Evolutionary conservation across 2,797 vertebrate species (phyloP), one percentile per base, ranked within the genome.

Genomic region (Acrossocheilus wenchowensis): DNA sequence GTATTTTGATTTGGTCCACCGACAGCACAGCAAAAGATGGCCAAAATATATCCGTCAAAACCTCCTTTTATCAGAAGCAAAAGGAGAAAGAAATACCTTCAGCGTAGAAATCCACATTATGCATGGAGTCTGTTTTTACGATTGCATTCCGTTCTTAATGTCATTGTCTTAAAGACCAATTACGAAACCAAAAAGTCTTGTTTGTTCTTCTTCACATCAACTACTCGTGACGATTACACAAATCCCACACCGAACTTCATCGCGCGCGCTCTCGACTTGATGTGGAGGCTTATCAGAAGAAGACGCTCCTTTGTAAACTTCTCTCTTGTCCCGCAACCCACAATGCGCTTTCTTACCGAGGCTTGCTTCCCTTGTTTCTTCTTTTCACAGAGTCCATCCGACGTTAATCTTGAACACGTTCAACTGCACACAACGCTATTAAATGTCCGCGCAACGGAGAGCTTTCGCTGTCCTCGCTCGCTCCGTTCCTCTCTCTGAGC

Each of bases 401-500:
- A 73, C 45, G 77, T 86, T 78, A 85, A 87, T 64, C 71, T 87
- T 60, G 60, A 68, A 82, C 66, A 26, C 81, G 69, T 82, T 80
- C 71, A 81, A 81, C 73, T 50, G 82, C 54, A 60, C 30, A 4
- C 52, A 74, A 62, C 68, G 72, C 74, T 81, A 36, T 72, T 75
- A 64, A 41, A 48, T 41, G 48, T 50, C 81, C 83, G 85, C 82
- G 82, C 82, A 80, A 75, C 43, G 75, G 80, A 85, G 82, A 73
- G 83, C 84, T 69, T 86, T 66, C 57, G 12, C 84, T 81, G 77
- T 69, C 62, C 87, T 84, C 74, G 81, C 88, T 80, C 81, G 82
- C 82, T 81, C 90, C 86, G 90, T 89, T 96, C 95, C 95, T 94
- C 95, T 95, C 95, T 93, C 92, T 84, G 93, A 64, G 93, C 94